phyloP scores from a whole-genome alignment of 2,113 vertebrate genomes.

The Menura novaehollandiae region DNA sequence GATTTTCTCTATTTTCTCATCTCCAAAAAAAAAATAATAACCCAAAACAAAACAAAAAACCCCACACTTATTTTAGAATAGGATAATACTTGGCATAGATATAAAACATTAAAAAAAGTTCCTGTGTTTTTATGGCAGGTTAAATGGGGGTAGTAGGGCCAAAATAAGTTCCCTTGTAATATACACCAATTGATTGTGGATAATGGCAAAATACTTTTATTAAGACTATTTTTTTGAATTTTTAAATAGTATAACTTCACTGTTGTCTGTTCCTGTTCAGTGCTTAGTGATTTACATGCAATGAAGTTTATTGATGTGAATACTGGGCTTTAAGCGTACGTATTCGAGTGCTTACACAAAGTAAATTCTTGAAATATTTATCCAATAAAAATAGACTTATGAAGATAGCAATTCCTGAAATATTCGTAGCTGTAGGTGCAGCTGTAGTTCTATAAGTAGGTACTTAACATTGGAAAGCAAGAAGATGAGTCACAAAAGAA shows the following conservation, averaged over 20 bases:
- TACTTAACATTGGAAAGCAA: not conserved
- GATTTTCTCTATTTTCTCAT: not conserved
- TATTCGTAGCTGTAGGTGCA: not conserved
- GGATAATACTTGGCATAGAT: not conserved
- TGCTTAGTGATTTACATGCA: not conserved
- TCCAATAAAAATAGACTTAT: not conserved
- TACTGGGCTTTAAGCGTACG: not conserved
- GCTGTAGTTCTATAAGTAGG: not conserved
- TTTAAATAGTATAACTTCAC: not conserved
- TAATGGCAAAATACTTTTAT: not conserved
- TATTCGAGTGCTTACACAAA: not conserved
- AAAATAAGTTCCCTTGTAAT: not conserved
- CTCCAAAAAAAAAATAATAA: not conserved
- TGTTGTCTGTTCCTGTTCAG: not conserved
- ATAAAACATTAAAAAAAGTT: not conserved
- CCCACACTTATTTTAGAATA: not conserved
- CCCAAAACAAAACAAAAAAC: not conserved
- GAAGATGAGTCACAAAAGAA: not conserved
- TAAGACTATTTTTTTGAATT: not conserved
- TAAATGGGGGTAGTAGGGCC: not conserved
- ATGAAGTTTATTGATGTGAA: not conserved
- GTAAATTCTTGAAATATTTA: constrained; percentile 1
- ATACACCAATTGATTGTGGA: not conserved
- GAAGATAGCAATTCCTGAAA: not conserved
- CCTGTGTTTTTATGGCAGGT: not conserved